These are phyloP conservation scores for Saxidomus purpurata DNA, from an alignment of 1,140 invertebrate species.

Conservation along the genomic window DNA sequence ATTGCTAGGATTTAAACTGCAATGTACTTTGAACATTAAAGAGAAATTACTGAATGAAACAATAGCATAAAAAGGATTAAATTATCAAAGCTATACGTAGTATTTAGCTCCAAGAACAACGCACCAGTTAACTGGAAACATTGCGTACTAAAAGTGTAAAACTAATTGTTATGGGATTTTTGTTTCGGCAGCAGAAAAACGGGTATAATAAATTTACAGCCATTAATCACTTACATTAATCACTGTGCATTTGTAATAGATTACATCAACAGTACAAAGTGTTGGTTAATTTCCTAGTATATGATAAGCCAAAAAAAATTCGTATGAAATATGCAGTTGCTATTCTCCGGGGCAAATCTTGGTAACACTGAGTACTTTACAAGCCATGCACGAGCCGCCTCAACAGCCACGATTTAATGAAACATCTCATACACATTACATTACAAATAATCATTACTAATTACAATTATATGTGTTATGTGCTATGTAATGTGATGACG, in stretches of 20 bases:
- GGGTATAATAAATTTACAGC: background rate
- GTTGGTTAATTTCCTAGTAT: background rate
- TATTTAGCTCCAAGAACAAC: background rate
- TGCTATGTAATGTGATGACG: too few relatives aligned
- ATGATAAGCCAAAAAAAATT: background rate
- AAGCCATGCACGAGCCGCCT: too few relatives aligned
- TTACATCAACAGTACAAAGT: background rate
- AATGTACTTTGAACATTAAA: too few relatives aligned
- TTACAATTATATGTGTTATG: too few relatives aligned
- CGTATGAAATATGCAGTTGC: background rate
- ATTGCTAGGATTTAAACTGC: too few relatives aligned
- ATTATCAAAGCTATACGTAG: background rate
- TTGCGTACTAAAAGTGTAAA: background rate
- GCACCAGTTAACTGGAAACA: background rate
- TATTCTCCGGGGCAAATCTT: background rate
- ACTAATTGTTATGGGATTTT: too few relatives aligned
- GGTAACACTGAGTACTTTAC: background rate
- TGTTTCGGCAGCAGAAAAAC: background rate
- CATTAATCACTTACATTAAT: constrained; percentile 1
- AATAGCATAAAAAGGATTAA: background rate
- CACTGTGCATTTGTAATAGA: constrained; percentile 20
- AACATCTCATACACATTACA: too few relatives aligned
- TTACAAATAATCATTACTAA: too few relatives aligned
- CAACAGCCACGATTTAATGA: too few relatives aligned
- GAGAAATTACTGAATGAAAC: background rate